phyloP scores from a whole-genome alignment of 1,140 invertebrate genomes.

The Drosophila erecta region DNA sequence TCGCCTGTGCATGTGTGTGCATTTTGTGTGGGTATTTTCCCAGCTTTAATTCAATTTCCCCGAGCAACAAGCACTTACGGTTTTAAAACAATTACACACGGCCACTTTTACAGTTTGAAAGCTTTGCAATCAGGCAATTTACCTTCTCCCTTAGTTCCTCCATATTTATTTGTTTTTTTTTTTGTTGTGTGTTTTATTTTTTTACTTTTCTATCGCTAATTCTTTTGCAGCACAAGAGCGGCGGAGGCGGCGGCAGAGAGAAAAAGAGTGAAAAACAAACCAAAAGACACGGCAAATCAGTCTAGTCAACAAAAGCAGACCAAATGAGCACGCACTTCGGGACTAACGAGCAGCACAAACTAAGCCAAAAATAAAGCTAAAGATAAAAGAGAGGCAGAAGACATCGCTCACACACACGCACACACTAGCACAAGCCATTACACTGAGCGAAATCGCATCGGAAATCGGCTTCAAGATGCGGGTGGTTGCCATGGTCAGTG shows the following conservation, averaged over 20 bases:
- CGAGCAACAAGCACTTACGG: slow-evolving; percentile 9
- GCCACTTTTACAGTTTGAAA: slow-evolving; percentile 31
- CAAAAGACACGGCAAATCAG: slow-evolving; percentile 42
- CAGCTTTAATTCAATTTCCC: slow-evolving; percentile 23
- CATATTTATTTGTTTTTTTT: not conserved
- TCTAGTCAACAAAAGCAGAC: slow-evolving; percentile 79
- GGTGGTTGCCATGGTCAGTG: slow-evolving; percentile 96
- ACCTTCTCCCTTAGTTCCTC: not conserved
- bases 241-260: not conserved
- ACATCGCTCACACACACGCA: not conserved
- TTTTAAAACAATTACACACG: slow-evolving; percentile 16
- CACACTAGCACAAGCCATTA: slow-evolving; percentile 4
- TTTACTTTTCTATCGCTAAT: too few relatives aligned
- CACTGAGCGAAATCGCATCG: slow-evolving; percentile 5
- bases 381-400: slow-evolving; percentile 16
- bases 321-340: slow-evolving; percentile 71
- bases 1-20: slow-evolving; percentile 3
- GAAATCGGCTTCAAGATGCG: slow-evolving; percentile 87
- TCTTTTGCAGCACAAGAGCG: slow-evolving; percentile 13
- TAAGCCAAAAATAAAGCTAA: slow-evolving; percentile 55
- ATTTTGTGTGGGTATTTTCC: not conserved
- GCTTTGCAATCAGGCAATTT: slow-evolving; percentile 32
- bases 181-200: not conserved
- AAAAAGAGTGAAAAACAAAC: slow-evolving; percentile 13
- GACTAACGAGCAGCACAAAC: slow-evolving; percentile 66